Percentiles rank a stretch among this genome's conserved stretches.
Evolutionary conservation across 1,140 invertebrate genomes (phyloP).

Genomic region (Hyposmocoma kahamanoa): DNA sequence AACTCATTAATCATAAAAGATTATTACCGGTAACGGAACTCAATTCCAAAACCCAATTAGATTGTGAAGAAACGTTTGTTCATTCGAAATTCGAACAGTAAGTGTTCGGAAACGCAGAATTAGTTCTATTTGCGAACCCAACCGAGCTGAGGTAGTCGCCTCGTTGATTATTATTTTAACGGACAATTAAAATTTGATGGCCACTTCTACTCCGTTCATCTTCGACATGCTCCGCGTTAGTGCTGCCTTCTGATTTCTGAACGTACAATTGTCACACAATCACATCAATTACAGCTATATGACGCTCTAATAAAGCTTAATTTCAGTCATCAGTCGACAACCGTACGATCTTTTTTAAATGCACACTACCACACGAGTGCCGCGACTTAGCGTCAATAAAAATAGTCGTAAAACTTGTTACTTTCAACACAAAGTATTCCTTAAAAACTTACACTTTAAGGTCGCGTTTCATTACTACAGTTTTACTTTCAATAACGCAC

Average conservation of each 20-base stretch:
- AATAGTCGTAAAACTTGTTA: conserved; percentile 62
- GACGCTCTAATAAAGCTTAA: conserved; percentile 18
- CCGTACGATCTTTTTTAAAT: conserved; percentile 36
- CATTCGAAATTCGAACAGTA: conserved; percentile 8
- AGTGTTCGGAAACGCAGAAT: conserved; percentile 22
- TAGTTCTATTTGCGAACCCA: conserved; percentile 35
- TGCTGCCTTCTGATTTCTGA: conserved; percentile 23
- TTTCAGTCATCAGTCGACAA: conserved; percentile 17
- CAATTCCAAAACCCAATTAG: conserved; percentile 23
- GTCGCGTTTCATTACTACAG: conserved; percentile 19
- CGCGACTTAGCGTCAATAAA: conserved; percentile 69
- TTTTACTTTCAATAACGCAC: conserved; percentile 17
- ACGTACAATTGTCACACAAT: conserved; percentile 5
- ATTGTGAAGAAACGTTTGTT: neutral
- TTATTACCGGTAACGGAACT: conserved; percentile 23
- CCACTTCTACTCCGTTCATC: conserved; percentile 64
- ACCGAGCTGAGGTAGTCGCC: conserved; percentile 43
- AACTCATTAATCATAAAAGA: conserved; percentile 45
- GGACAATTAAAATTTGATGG: conserved; percentile 71
- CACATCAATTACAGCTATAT: conserved; percentile 23
- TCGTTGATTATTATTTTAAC: conserved; percentile 72
- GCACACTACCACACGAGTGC: conserved; percentile 39
- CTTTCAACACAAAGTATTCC: conserved; percentile 31
- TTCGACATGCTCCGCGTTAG: conserved; percentile 56
- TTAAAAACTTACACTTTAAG: conserved; percentile 23